A percentile compares a stretch with the other conserved stretches of the same genome.
phyloP scores from a whole-genome alignment of 2,888 invertebrate genomes.

The Lithophane semibrunnea region DNA sequence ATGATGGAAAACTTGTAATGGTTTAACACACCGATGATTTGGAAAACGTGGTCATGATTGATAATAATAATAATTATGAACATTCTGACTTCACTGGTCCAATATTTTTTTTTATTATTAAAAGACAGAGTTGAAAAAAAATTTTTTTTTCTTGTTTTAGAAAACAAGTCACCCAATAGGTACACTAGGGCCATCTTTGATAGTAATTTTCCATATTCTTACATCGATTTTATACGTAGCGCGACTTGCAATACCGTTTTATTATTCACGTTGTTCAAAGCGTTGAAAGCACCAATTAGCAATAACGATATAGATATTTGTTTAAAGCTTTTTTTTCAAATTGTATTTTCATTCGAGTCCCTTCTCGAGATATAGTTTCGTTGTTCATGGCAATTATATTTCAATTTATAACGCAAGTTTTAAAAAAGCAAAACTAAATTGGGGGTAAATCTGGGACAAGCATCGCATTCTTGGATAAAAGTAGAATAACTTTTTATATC shows the following conservation, averaged over 20 bases:
- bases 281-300: conserved; percentile 63
- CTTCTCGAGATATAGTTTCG: conserved; percentile 9
- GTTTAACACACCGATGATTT: conserved; percentile 12
- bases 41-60: background rate
- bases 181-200: background rate
- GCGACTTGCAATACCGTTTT: conserved; percentile 6
- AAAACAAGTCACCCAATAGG: background rate
- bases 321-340: conserved; percentile 43
- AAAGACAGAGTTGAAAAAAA: too few species aligned
- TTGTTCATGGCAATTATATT: conserved; percentile 12
- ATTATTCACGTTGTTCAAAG: conserved; percentile 51
- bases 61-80: background rate
- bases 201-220: background rate
- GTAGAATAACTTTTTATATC: conserved; percentile 63
- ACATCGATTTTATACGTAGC: conserved; percentile 4
- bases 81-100: background rate
- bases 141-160: background rate
- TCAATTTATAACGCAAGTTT: conserved; percentile 32
- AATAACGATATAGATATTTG: conserved; percentile 41
- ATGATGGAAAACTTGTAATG: conserved; percentile 5
- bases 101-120: too few species aligned
- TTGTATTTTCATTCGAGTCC: conserved; percentile 46
- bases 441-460: conserved; percentile 76
- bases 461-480: conserved; percentile 82
- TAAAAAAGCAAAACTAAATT: conserved; percentile 71